Percentiles rank a stretch among this genome's conserved stretches.
These are phyloP conservation scores for Saimiri boliviensis DNA, from an alignment of 2,113 vertebrate species.

Conservation along the genomic window DNA sequence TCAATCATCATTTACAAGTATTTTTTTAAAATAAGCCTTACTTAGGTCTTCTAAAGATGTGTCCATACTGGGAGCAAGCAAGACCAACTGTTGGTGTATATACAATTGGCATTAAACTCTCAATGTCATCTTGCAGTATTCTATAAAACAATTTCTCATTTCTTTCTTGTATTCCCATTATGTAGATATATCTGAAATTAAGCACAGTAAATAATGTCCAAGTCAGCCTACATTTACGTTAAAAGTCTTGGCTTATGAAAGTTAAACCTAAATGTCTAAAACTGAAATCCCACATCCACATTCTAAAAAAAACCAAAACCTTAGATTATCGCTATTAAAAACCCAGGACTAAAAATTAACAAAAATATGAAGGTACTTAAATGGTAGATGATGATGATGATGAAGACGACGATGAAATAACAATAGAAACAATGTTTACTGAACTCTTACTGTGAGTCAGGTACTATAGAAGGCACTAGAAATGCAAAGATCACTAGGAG, in stretches of 20 bases:
- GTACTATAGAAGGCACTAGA: background rate
- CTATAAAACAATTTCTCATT: slow-evolving; percentile 97
- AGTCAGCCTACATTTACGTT: background rate
- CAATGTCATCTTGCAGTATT: slow-evolving; percentile 95
- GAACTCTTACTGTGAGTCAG: background rate
- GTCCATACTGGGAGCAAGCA: slow-evolving; percentile 97
- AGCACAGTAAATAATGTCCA: background rate
- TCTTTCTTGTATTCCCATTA: slow-evolving; percentile 98
- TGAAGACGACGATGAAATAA: background rate
- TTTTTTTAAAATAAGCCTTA: slow-evolving; percentile 79
- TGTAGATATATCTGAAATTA: slow-evolving; percentile 92
- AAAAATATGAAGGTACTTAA: slow-evolving; percentile 16
- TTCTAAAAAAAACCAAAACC: background rate
- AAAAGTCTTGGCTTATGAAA: background rate
- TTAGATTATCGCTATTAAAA: slow-evolving; percentile 11
- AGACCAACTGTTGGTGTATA: slow-evolving; percentile 98
- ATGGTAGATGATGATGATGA: background rate
- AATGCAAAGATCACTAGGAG: background rate
- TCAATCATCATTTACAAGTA: background rate
- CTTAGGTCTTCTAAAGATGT: slow-evolving; percentile 98
- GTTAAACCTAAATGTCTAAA: slow-evolving; percentile 24
- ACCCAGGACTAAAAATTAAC: background rate
- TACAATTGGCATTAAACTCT: slow-evolving; percentile 96
- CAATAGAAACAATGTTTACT: background rate
- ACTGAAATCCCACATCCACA: background rate